Evolutionary conservation across 2,888 invertebrate species (phyloP).

Genomic region (Mongoloraphidia duomilia): DNA sequence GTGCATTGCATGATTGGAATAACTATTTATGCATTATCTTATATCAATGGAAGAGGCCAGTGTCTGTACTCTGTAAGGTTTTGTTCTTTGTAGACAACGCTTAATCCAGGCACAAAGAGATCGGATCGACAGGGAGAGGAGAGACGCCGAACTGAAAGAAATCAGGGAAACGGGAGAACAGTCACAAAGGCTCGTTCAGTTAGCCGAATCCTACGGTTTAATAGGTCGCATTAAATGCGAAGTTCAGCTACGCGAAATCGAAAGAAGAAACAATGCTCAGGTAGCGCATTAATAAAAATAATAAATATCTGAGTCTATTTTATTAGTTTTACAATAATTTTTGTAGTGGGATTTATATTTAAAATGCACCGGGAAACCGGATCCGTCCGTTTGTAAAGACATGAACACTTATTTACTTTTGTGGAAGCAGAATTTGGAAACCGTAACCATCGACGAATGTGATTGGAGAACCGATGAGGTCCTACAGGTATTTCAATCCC

Average conservation of each 20-base stretch:
- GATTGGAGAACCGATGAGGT: slow-evolving; percentile 30
- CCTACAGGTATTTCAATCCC: slow-evolving; percentile 24
- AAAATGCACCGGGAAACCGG: slow-evolving; percentile 37
- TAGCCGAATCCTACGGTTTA: slow-evolving; percentile 12
- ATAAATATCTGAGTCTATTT: background rate
- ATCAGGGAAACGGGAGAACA: slow-evolving; percentile 22
- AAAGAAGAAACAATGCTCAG: no score
- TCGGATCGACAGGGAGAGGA: slow-evolving; percentile 20
- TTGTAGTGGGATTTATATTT: slow-evolving; percentile 37
- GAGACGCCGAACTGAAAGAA: slow-evolving; percentile 25
- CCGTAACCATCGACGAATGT: slow-evolving; percentile 28
- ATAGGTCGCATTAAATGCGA: no score
- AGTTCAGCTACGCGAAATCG: no score
- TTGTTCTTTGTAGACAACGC: slow-evolving; percentile 2
- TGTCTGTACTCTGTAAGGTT: background rate
- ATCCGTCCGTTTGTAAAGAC: slow-evolving; percentile 31
- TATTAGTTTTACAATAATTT: slow-evolving; percentile 7
- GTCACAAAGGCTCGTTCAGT: slow-evolving; percentile 20
- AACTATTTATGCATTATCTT: no score
- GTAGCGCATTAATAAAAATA: no score
- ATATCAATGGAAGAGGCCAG: no score
- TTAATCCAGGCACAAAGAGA: slow-evolving; percentile 17
- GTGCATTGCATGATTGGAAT: no score
- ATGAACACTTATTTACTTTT: slow-evolving; percentile 39
- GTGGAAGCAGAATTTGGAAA: slow-evolving; percentile 31